Conservation (phyloP, 2,797 vertebrate species). For the Etheostoma nigrum region DNA sequence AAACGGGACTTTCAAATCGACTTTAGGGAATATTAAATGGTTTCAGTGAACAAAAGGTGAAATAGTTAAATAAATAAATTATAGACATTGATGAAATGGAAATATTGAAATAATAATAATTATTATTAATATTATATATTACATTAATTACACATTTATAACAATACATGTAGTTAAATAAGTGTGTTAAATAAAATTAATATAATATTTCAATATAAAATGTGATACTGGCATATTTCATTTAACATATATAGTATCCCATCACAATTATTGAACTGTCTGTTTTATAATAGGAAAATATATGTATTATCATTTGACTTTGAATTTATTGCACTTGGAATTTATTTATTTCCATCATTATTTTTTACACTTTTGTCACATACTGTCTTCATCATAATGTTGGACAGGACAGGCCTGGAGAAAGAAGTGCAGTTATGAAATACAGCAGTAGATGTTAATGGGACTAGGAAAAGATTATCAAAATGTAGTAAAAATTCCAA, state of each 20-base stretch:
- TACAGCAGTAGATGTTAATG: not conserved
- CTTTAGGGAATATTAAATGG: slow-evolving; percentile 3
- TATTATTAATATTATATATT: no score
- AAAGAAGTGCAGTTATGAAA: not conserved
- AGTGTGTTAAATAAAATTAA: not conserved
- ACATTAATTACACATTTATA: no score
- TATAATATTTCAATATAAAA: not conserved
- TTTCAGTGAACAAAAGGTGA: not conserved
- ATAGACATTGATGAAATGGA: not conserved
- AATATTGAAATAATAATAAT: not conserved
- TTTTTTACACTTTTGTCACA: not conserved
- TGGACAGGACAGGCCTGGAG: not conserved
- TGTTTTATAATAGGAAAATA: not conserved
- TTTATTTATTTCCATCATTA: not conserved
- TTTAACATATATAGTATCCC: not conserved
- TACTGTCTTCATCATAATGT: not conserved
- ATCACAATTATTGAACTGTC: not conserved
- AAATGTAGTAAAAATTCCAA: not conserved
- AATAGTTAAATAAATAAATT: not conserved
- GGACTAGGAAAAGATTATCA: not conserved
- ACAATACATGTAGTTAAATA: not conserved
- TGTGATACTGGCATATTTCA: not conserved
- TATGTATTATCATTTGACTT: not conserved
- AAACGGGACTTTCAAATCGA: not conserved
- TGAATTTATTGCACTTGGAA: not conserved